Evolutionary conservation across 2,888 invertebrate genomes (phyloP), one percentile per base, ranked within the genome.

Genomic region (Hydraecia micacea): DNA sequence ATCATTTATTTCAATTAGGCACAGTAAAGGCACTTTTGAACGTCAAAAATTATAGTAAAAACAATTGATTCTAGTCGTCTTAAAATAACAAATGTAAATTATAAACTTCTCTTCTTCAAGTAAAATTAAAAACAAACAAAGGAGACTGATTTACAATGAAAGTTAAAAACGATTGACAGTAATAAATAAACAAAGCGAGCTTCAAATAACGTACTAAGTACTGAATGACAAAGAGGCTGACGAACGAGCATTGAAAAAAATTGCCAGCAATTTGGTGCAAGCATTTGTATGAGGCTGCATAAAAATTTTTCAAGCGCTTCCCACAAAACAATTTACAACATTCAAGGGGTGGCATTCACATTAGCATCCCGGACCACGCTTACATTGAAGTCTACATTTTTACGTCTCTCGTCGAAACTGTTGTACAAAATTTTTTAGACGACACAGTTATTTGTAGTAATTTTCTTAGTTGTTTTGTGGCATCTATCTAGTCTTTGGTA

Each of bases 321-420:
- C 62, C 55, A 39, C 46, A n/a, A 68, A 80, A 82, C 66, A 83
- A 84, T 80, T 79, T 80, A 58, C 58, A 77, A 69, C 62, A 46
- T 75, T 84, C 75, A 42, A 73, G 68, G 60, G 49, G 46, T 79
- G 63, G 73, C 21, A 84, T 86, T 84, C 66, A 49, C 73, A 73
- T 81, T 79, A 63, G 13, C 18, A 55, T 62, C 65, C 62, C n/a
- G 42, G 25, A 36, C 36, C 36, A 36, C 36, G 36, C 5, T 36
- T 36, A 36, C 36, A 36, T 36, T 4, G 69, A 55, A 76, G 80
- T 63, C 73, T 73, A 72, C 49, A 60, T 83, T 70, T 79, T 71
- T 71, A 83, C 28, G 21, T 55, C 32, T 7, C n/a, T 60, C 21
- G 69, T 70, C 8, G 39, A 76, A 83, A 75, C 32, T 75, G 36